phyloP scores from a whole-genome alignment of 2,797 vertebrate genomes.

The Cetoscarus ocellatus region DNA sequence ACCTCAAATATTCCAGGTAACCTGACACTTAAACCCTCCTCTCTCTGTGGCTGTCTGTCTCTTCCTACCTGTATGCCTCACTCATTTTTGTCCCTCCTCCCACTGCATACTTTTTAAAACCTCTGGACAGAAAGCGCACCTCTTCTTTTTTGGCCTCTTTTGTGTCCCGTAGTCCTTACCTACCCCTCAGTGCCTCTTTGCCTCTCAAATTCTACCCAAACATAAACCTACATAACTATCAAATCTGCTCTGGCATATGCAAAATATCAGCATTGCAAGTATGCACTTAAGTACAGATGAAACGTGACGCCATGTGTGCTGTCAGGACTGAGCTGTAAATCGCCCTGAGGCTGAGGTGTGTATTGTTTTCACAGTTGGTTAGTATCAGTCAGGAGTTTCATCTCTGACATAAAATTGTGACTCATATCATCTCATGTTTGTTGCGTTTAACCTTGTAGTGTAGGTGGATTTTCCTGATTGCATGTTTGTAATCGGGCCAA shows the following conservation, averaged over 20 bases:
- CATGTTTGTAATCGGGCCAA: no score
- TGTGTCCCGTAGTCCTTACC: not conserved
- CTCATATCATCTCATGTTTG: slow-evolving; percentile 12
- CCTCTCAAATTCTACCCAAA: slow-evolving; percentile 30
- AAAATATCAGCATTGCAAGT: not conserved
- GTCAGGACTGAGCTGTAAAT: not conserved
- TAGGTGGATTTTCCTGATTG: no score
- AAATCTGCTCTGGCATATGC: slow-evolving; percentile 11
- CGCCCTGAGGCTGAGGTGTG: slow-evolving; percentile 39
- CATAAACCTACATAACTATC: not conserved
- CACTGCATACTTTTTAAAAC: slow-evolving; percentile 32
- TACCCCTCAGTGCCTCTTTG: not conserved
- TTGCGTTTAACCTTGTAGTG: no score
- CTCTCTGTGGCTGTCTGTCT: slow-evolving; percentile 11
- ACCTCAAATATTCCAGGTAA: slow-evolving; percentile 63
- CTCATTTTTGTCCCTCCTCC: slow-evolving; percentile 49
- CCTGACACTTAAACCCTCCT: slow-evolving; percentile 65
- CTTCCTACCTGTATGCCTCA: slow-evolving; percentile 47
- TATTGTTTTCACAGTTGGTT: slow-evolving; percentile 49
- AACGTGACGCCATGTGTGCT: not conserved
- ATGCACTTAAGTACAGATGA: not conserved
- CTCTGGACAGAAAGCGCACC: not conserved
- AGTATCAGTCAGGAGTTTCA: slow-evolving; percentile 27
- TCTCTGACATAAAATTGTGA: slow-evolving; percentile 33
- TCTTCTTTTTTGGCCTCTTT: not conserved